Base-by-base conservation (phyloP, 2,797 vertebrate genomes). In the Rhinella marina region DNA sequence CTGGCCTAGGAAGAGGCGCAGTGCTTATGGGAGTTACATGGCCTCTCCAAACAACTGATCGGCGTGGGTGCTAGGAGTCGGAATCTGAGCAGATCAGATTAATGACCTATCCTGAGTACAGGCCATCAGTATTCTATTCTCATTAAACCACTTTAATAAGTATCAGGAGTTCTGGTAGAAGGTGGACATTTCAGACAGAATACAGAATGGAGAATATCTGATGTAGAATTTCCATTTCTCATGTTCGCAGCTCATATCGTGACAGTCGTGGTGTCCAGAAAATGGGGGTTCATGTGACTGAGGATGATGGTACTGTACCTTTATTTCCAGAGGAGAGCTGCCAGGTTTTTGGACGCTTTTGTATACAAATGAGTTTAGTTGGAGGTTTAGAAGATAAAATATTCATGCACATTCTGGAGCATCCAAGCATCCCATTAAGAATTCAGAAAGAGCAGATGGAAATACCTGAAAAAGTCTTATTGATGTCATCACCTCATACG, bases 361-460 rank as follows among this genome's bases (percentile, higher is more conserved):
- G 56, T 87, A 59, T 76, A 85, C 84, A 85, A 62, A 77, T 85
- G 25, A 64, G 78, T 87, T 73, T 72, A 59, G 64, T 75, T 8
- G 56, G 79, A 87, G 79, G 64, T 48, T 75, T 50, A 23, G 56
- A 25, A 64, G 80, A 82, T 87, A 21, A 87, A 87, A 82, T 87
- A 87, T 87, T 87, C 41, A 87, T 87, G n/a, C n/a, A 19, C 86
- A 64, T 82, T 87, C 86, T 82, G 86, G 86, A 87, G 80, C 12
- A 52, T 61, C 50, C 79, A 57, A 56, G 19, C 23, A 52, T 59
- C 57, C 25, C 14, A 87, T 87, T 75, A 87, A 87, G 86, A 87
- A 87, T 87, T 87, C 66, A 87, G 86, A 32, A 76, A 10, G 68
- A 52, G 41, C 86, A 87, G 86, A 87, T 87, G 86, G 86, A 29